Evolutionary conservation across 1,140 invertebrate species (phyloP), one percentile per base, ranked within the genome.

Genomic region (Penaeus indicus): DNA sequence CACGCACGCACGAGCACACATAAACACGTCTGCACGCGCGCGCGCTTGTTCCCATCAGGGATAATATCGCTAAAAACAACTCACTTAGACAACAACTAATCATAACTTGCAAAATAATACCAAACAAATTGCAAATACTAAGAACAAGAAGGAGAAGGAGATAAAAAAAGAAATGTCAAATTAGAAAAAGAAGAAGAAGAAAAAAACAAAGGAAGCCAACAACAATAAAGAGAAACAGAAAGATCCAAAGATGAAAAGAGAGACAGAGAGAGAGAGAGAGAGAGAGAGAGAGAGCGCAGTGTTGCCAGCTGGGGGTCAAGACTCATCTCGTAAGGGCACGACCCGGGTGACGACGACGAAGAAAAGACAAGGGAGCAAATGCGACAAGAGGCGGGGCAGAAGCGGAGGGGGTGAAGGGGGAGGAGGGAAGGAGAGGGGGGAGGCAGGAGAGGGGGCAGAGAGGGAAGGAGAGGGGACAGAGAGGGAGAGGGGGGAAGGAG

Each of bases 401-500:
- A 32, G 27, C 82, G 91, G 91, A 60, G 91, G 5, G 88, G 90
- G 69, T 27, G 60, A 38, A 54, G 38, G 27, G 22, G n/a, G 83
- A 19, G 22, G 5, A 10, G 19, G 54, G 21, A 25, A 60, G 22
- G 25, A 42, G 22, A 63, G 47, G 60, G 27, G 18, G 61, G 18
- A 27, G 83, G 25, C 5, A 54, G 54, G 25, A n/a, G 21, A 47
- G 16, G 21, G 32, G 61, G 38, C 32, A 91, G 4, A 86, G 90
- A 82, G n/a, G 42, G 61, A n/a, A 25, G 32, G 19, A 8, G 16
- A 13, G n/a, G 18, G 19, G 21, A n/a, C 11, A 38, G 27, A n/a
- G 25, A 25, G 32, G 61, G 22, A 47, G 18, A 19, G 32, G 67
- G 32, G 1, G 21, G 19, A 69, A 69, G 67, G 19, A 72, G 67